Conservation (phyloP, 2,797 vertebrate species). For the Schizopygopsis malacanthus region DNA sequence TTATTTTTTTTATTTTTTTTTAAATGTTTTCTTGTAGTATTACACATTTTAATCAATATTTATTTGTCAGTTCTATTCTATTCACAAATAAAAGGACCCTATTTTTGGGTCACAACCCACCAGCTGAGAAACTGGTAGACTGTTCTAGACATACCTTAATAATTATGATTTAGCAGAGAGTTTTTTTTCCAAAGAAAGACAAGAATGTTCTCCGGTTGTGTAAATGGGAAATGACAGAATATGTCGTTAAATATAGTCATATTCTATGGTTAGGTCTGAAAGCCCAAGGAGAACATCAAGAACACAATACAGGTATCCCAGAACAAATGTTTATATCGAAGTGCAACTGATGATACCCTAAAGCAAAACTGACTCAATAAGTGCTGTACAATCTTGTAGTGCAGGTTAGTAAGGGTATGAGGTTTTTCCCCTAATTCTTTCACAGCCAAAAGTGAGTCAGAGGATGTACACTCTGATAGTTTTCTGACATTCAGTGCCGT, state of each 20-base stretch:
- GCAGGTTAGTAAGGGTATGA: background rate
- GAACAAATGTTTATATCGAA: slow-evolving; percentile 37
- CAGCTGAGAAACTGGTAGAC: background rate
- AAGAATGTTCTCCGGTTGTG: background rate
- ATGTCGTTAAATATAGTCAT: background rate
- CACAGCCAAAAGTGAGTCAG: background rate
- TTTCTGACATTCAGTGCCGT: background rate
- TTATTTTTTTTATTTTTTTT: background rate
- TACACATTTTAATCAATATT: background rate
- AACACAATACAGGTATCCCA: background rate
- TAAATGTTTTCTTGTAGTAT: background rate
- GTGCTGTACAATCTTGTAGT: background rate
- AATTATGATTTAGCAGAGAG: background rate
- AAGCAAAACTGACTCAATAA: background rate
- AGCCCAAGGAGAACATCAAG: background rate
- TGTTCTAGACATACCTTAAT: background rate
- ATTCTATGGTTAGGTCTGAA: slow-evolving; percentile 17
- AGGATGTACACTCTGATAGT: background rate
- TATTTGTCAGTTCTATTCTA: background rate
- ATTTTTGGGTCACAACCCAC: background rate
- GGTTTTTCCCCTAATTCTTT: background rate
- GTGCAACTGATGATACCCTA: background rate
- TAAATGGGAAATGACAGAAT: slow-evolving; percentile 8
- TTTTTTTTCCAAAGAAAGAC: background rate
- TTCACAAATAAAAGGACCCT: background rate